These are phyloP conservation scores for Cuculus canorus DNA, from an alignment of 2,797 vertebrate species.

Conservation along the genomic window DNA sequence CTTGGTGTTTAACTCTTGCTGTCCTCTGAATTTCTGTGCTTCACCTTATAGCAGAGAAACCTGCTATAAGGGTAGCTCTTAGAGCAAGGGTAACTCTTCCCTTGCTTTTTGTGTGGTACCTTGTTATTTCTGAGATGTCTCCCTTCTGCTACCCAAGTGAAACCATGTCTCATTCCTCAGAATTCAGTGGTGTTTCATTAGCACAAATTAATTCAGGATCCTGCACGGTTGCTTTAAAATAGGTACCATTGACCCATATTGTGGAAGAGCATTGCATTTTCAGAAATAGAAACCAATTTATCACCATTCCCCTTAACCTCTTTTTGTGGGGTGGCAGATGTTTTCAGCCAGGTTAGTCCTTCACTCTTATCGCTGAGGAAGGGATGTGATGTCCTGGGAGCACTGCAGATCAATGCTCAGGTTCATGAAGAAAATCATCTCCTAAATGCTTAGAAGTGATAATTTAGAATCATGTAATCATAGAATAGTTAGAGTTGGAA, in stretches of 20 bases:
- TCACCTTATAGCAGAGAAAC: not conserved
- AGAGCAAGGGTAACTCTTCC: not conserved
- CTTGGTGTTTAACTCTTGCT: not conserved
- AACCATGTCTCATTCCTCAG: not conserved
- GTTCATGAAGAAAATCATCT: not conserved
- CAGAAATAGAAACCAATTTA: not conserved
- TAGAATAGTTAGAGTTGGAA: too few relatives aligned
- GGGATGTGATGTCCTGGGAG: not conserved
- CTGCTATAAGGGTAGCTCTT: not conserved
- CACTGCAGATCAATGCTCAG: not conserved
- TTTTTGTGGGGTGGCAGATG: not conserved
- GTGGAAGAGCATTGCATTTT: not conserved
- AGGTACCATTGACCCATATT: conserved; percentile 9
- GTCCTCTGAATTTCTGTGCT: not conserved
- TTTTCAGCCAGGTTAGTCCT: not conserved
- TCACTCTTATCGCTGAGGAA: not conserved
- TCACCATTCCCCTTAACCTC: not conserved
- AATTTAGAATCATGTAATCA: too few relatives aligned
- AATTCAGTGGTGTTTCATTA: not conserved
- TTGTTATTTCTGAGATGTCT: conserved; percentile 39
- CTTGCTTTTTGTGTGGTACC: conserved; percentile 21
- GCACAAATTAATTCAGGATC: conserved; percentile 28
- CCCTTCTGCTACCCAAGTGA: not conserved
- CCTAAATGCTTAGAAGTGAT: not conserved
- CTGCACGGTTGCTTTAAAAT: conserved; percentile 14